These are phyloP conservation scores for Chrysomela aeneicollis DNA, from an alignment of 2,888 invertebrate genomes.

Conservation along the genomic window DNA sequence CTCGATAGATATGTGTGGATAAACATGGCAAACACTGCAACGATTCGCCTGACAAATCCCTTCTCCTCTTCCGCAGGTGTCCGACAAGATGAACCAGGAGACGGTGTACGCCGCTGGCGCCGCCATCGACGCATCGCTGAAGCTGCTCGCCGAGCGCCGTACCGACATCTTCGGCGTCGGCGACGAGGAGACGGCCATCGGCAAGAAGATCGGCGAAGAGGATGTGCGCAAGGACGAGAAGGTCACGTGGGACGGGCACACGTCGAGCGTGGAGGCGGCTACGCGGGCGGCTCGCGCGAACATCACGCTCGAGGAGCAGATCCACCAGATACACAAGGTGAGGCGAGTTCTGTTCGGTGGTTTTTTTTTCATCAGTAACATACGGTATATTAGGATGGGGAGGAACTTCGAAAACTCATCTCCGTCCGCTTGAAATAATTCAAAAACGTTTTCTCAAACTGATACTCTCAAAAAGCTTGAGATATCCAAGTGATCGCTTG, in stretches of 20 bases:
- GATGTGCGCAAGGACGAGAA: constrained; percentile 86
- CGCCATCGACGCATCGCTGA: constrained; percentile 95
- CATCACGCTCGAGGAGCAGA: constrained; percentile 95
- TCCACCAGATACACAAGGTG: constrained; percentile 94
- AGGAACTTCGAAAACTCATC: too few relatives aligned
- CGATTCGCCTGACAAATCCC: too few relatives aligned
- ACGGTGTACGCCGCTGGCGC: constrained; percentile 81
- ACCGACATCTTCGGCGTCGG: constrained; percentile 99
- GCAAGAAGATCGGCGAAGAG: constrained; percentile 94
- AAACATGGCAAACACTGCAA: too few relatives aligned
- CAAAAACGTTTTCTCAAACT: too few relatives aligned
- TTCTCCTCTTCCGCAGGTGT: neutral
- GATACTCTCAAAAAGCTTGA: too few relatives aligned
- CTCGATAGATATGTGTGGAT: too few relatives aligned
- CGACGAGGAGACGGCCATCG: constrained; percentile 98
- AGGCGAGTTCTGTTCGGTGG: too few relatives aligned
- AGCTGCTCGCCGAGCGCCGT: constrained; percentile 96
- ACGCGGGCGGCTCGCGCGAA: constrained; percentile 93
- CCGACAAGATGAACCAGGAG: constrained; percentile 90
- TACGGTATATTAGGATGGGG: too few relatives aligned
- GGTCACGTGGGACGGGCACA: constrained; percentile 98
- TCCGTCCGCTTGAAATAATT: too few relatives aligned
- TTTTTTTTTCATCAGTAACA: too few relatives aligned
- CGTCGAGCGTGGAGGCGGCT: constrained; percentile 95
- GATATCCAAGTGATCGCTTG: too few relatives aligned